Conservation (phyloP, 1,140 invertebrate species). For the Diuraphis noxia region DNA sequence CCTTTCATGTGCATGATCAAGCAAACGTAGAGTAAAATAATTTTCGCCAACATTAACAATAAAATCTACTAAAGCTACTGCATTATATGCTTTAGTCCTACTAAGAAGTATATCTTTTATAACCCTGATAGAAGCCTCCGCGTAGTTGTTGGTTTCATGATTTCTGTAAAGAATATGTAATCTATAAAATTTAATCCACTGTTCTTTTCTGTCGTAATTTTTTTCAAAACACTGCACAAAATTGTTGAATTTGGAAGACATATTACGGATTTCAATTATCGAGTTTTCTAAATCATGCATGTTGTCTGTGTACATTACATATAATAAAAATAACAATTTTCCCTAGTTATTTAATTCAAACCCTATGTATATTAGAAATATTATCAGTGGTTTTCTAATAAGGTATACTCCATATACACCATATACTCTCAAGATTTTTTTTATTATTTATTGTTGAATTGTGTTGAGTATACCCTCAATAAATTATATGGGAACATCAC, state of each 20-base stretch:
- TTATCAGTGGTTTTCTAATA: too few relatives aligned
- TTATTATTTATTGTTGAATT: too few relatives aligned
- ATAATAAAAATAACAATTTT: background rate
- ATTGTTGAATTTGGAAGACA: background rate
- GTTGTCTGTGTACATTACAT: background rate
- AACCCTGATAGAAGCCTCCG: conserved; percentile 27
- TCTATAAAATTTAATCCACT: background rate
- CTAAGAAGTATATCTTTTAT: conserved; percentile 33
- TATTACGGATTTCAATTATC: background rate
- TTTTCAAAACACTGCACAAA: conserved; percentile 17
- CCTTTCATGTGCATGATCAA: conserved; percentile 20
- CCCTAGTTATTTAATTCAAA: background rate
- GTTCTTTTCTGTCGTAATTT: conserved; percentile 8
- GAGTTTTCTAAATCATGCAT: background rate
- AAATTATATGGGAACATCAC: too few relatives aligned
- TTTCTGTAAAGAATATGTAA: background rate
- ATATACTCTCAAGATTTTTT: too few relatives aligned
- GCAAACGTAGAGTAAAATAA: conserved; percentile 12
- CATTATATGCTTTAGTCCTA: conserved; percentile 45
- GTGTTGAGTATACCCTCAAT: too few relatives aligned
- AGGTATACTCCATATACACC: too few relatives aligned
- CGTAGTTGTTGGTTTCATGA: conserved; percentile 34
- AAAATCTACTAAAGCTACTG: conserved; percentile 47
- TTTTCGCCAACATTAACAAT: conserved; percentile 35
- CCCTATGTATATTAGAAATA: background rate